A percentile compares a stretch with the other conserved stretches of the same genome.
phyloP scores from a whole-genome alignment of 2,888 invertebrate genomes.

The Teinopalpus imperialis region DNA sequence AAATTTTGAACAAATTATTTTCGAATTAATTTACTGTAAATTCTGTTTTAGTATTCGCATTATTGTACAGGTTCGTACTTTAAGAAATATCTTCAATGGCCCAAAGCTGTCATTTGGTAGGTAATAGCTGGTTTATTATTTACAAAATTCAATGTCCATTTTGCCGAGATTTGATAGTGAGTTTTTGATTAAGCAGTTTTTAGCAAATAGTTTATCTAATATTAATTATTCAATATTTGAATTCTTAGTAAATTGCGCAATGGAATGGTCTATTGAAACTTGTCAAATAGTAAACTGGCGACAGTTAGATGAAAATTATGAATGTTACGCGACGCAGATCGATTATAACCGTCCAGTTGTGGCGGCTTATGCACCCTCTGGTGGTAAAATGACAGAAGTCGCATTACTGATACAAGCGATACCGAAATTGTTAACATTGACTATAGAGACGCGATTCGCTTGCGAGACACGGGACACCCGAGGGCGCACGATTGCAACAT shows the following conservation, averaged over 20 bases:
- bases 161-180: conserved; percentile 32
- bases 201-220: conserved; percentile 35
- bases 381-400: conserved; percentile 62
- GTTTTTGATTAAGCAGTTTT: conserved; percentile 33
- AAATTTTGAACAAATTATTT: too few relatives aligned
- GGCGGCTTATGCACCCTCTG: conserved; percentile 76
- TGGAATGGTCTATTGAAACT: conserved; percentile 29
- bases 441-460: conserved; percentile 50
- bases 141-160: conserved; percentile 40
- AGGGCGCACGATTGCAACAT: conserved; percentile 76
- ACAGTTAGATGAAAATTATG: conserved; percentile 34
- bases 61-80: conserved; percentile 21
- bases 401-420: conserved; percentile 53
- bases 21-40: too few relatives aligned
- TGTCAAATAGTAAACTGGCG: conserved; percentile 36
- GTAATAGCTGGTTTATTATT: conserved; percentile 43
- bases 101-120: conserved; percentile 57
- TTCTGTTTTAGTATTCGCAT: conserved; percentile 7
- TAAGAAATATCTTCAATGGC: conserved; percentile 56
- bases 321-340: conserved; percentile 68
- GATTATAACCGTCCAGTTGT: conserved; percentile 78
- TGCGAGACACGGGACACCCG: conserved; percentile 57
- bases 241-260: conserved; percentile 29
- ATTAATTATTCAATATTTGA: conserved; percentile 34
- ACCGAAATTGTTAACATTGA: conserved; percentile 39